Evolutionary conservation across 2,888 invertebrate species (phyloP).

Genomic region (Lasius platythorax): DNA sequence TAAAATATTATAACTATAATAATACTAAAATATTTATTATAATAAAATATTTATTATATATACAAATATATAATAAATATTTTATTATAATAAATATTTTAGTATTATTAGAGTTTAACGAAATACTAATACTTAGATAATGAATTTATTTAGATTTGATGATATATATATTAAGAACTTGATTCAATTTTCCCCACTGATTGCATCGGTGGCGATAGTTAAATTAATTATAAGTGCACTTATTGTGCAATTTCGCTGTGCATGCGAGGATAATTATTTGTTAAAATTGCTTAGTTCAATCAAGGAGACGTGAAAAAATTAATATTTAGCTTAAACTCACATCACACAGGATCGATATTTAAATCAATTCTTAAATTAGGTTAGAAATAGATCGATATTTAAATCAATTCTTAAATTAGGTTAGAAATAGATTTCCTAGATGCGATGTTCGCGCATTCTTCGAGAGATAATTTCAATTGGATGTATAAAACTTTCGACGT

Average conservation of each 20-base stretch:
- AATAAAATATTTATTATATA: too few relatives aligned
- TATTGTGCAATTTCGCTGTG: background rate
- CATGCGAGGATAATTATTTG: background rate
- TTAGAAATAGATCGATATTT: background rate
- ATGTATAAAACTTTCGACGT: conserved; percentile 27
- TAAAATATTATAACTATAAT: background rate
- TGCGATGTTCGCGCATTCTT: background rate
- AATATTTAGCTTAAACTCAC: background rate
- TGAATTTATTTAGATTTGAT: background rate
- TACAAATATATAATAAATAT: background rate
- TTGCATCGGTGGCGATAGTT: background rate
- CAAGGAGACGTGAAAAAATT: conserved; percentile 3
- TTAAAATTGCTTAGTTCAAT: conserved; percentile 18
- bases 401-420: conserved; percentile 9
- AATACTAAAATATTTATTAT: too few relatives aligned
- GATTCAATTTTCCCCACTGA: background rate
- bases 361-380: conserved; percentile 11
- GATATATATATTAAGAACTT: background rate
- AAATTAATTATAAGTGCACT: background rate
- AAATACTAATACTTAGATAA: background rate
- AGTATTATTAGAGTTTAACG: background rate
- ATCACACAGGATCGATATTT: background rate
- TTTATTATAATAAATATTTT: background rate
- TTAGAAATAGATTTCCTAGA: background rate
- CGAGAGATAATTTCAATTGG: background rate